A percentile compares a stretch with the other conserved stretches of the same genome.
These are phyloP conservation scores for Cyphomyrus discorhynchus DNA, from an alignment of 2,113 vertebrate genomes.

Conservation along the genomic window DNA sequence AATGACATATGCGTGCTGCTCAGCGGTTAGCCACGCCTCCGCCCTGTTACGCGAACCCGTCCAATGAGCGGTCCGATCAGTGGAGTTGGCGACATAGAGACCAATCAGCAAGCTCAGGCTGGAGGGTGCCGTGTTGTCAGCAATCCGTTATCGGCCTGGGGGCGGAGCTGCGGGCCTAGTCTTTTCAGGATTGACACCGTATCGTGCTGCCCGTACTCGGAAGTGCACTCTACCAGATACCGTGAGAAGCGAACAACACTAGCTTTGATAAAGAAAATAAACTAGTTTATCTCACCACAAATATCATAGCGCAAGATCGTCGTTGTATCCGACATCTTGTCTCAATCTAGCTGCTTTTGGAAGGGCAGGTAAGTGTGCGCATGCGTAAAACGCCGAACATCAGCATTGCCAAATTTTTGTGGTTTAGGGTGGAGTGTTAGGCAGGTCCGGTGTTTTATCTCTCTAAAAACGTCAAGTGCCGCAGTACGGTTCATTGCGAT, in stretches of 20 bases:
- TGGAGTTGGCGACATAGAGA: not conserved
- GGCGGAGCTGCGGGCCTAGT: not conserved
- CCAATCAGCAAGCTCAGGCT: not conserved
- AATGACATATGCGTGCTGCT: not conserved
- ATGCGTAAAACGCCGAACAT: not conserved
- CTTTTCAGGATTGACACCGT: not conserved
- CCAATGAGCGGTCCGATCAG: not conserved
- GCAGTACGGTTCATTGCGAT: not conserved
- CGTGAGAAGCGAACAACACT: not conserved
- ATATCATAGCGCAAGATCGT: not conserved
- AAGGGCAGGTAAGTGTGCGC: conserved; percentile 10
- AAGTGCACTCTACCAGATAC: conserved; percentile 5
- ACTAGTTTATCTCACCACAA: not conserved
- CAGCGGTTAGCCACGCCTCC: not conserved
- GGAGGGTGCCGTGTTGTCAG: not conserved
- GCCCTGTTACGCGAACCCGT: not conserved
- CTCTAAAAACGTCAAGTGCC: not conserved
- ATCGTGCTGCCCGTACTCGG: not conserved
- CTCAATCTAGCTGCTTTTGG: not conserved
- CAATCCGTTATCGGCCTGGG: not conserved
- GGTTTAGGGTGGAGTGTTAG: not conserved
- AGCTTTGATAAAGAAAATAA: not conserved
- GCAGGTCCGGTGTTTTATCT: not conserved
- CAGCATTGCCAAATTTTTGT: not conserved
- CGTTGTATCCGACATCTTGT: not conserved